Percentiles rank a stretch among this genome's conserved stretches.
phyloP scores from a whole-genome alignment of 2,797 vertebrate genomes.

The Benthosema pterotum region DNA sequence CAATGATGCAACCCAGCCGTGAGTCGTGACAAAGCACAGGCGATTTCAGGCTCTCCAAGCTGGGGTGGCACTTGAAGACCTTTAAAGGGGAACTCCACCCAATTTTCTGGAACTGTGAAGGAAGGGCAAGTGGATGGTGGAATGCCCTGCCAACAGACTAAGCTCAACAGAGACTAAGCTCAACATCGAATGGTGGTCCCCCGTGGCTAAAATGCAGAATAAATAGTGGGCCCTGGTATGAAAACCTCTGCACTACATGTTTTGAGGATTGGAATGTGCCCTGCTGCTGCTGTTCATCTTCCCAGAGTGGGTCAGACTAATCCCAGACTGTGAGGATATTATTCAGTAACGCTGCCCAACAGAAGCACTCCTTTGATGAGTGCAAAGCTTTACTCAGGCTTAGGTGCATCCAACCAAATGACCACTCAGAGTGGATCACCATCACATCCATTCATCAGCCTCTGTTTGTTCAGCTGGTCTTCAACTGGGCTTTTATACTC shows the following conservation, averaged over 20 bases:
- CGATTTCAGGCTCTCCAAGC: no score
- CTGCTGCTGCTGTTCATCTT: slow-evolving; percentile 11
- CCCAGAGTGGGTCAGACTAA: slow-evolving; percentile 49
- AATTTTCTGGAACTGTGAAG: slow-evolving; percentile 3
- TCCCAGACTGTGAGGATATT: slow-evolving; percentile 40
- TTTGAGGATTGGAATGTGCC: slow-evolving; percentile 45
- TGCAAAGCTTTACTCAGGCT: slow-evolving; percentile 46
- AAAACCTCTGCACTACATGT: slow-evolving; percentile 11
- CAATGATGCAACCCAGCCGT: slow-evolving; percentile 11
- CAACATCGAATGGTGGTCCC: no score
- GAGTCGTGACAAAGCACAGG: no score
- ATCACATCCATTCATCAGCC: slow-evolving; percentile 6
- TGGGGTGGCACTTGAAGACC: no score
- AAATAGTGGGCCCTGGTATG: no score
- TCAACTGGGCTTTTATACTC: background rate
- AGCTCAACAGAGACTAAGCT: no score
- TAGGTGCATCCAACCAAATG: slow-evolving; percentile 61
- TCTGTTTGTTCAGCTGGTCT: background rate
- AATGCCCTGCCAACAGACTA: no score
- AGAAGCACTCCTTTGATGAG: slow-evolving; percentile 45
- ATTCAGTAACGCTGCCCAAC: slow-evolving; percentile 30
- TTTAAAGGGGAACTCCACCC: no score
- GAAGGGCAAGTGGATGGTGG: background rate
- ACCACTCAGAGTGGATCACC: slow-evolving; percentile 38
- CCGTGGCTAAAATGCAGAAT: no score